Percentiles rank a stretch among this genome's conserved stretches.
Conservation (phyloP, 2,888 invertebrate genomes). For the Ypsolopha scabrella region DNA sequence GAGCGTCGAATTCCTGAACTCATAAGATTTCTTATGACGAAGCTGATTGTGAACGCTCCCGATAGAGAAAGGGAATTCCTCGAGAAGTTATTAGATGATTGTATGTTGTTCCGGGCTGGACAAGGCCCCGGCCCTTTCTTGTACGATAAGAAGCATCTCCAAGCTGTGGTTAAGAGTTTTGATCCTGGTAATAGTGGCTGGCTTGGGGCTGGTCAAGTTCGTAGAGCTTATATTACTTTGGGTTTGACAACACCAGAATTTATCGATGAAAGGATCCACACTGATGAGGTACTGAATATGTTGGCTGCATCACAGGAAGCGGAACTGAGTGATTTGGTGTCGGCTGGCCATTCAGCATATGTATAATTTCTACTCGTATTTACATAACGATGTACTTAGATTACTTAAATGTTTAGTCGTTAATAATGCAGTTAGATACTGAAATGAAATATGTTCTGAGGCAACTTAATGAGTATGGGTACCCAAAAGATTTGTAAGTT, state of each 20-base stretch:
- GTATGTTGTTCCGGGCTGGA: slow-evolving; percentile 52
- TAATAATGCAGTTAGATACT: too few species aligned
- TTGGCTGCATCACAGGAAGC: slow-evolving; percentile 33
- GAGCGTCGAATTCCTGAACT: slow-evolving; percentile 51
- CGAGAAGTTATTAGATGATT: slow-evolving; percentile 41
- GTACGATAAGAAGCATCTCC: slow-evolving; percentile 45
- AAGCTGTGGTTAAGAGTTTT: slow-evolving; percentile 52
- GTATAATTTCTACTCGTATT: too few species aligned
- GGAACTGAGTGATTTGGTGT: slow-evolving; percentile 31
- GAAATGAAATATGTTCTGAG: too few species aligned
- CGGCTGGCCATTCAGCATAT: slow-evolving; percentile 19
- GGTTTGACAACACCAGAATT: slow-evolving; percentile 28
- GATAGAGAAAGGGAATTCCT: slow-evolving; percentile 30
- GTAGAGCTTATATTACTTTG: slow-evolving; percentile 37
- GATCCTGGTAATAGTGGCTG: slow-evolving; percentile 54
- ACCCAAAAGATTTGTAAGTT: too few species aligned
- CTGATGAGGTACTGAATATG: slow-evolving; percentile 23
- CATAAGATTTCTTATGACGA: slow-evolving; percentile 42
- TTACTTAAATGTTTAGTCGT: too few species aligned
- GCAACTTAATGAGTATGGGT: too few species aligned
- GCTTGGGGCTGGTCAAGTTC: slow-evolving; percentile 45
- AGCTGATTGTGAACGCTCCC: slow-evolving; percentile 33
- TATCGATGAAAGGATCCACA: slow-evolving; percentile 27
- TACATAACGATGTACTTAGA: too few species aligned
- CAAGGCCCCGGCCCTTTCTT: slow-evolving; percentile 44